Conservation (phyloP, 2,888 invertebrate species). For the Epirrita christyi region DNA sequence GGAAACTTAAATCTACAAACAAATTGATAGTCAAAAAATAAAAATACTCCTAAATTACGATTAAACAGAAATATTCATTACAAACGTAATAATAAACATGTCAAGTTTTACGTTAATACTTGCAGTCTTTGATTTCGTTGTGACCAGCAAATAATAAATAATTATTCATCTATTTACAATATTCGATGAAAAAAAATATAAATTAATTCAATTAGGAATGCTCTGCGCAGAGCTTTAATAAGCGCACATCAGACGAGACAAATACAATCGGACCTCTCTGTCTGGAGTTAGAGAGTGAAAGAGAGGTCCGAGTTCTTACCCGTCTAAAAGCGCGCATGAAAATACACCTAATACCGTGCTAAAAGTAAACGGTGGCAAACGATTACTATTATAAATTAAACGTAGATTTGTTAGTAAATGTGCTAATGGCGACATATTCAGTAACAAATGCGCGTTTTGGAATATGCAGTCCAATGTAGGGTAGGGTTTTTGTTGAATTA, state of each 20-base stretch:
- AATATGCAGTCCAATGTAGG: conserved; percentile 24
- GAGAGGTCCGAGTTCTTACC: conserved; percentile 8
- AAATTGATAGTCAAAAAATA: conserved; percentile 79
- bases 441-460: conserved; percentile 24
- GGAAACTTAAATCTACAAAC: conserved; percentile 55
- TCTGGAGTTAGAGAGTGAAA: conserved; percentile 8
- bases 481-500: conserved; percentile 20
- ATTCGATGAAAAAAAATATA: conserved; percentile 70
- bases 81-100: conserved; percentile 51
- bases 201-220: conserved; percentile 70
- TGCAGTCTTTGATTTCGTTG: conserved; percentile 84
- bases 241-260: conserved; percentile 15
- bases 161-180: conserved; percentile 68
- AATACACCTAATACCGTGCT: conserved; percentile 69
- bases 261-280: conserved; percentile 15
- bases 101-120: conserved; percentile 66
- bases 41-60: conserved; percentile 62
- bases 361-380: conserved; percentile 65
- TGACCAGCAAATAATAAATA: conserved; percentile 71
- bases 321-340: conserved; percentile 30
- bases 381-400: conserved; percentile 34
- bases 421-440: conserved; percentile 11
- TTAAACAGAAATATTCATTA: conserved; percentile 71
- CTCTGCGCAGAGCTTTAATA: conserved; percentile 69
- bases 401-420: conserved; percentile 25